Percentiles rank a stretch among this genome's conserved stretches.
phyloP scores from a whole-genome alignment of 2,113 vertebrate genomes.

The Ovis canadensis region DNA sequence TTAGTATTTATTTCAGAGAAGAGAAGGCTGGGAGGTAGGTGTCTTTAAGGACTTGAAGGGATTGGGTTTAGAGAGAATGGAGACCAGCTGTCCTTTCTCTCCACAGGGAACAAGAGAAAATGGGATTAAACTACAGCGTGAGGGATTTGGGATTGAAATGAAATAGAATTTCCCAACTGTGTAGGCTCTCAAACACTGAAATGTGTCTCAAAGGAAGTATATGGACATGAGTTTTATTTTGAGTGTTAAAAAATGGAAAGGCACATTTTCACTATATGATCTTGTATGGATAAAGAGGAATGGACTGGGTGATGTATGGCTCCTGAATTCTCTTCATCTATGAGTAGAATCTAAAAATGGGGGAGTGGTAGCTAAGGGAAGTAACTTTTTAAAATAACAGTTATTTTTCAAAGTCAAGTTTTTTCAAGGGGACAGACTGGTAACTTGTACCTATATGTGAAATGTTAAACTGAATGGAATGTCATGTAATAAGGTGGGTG shows the following conservation, averaged over 20 bases:
- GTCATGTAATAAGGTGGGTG: neutral
- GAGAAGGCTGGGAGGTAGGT: constrained; percentile 36
- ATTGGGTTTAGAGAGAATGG: constrained; percentile 57
- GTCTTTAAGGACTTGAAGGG: constrained; percentile 49
- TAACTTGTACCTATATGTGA: neutral
- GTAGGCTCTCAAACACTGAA: constrained; percentile 37
- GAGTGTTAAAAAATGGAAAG: neutral
- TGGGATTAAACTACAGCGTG: constrained; percentile 45
- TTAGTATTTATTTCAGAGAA: constrained; percentile 8
- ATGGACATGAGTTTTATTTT: neutral
- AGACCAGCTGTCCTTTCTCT: constrained; percentile 52
- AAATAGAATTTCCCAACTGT: constrained; percentile 50
- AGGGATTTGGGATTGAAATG: constrained; percentile 46
- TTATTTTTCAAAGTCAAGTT: neutral
- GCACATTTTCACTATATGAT: neutral
- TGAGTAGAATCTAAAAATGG: neutral
- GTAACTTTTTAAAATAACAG: neutral
- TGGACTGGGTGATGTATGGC: neutral
- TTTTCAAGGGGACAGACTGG: neutral
- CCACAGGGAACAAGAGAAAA: constrained; percentile 56
- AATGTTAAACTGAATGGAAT: neutral
- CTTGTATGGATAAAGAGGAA: neutral
- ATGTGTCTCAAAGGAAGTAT: constrained; percentile 2
- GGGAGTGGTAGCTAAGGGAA: neutral
- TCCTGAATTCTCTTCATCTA: neutral